Percentiles rank a stretch among this genome's conserved stretches.
phyloP scores from a whole-genome alignment of 2,888 invertebrate species.

The Zeuzera pyrina region DNA sequence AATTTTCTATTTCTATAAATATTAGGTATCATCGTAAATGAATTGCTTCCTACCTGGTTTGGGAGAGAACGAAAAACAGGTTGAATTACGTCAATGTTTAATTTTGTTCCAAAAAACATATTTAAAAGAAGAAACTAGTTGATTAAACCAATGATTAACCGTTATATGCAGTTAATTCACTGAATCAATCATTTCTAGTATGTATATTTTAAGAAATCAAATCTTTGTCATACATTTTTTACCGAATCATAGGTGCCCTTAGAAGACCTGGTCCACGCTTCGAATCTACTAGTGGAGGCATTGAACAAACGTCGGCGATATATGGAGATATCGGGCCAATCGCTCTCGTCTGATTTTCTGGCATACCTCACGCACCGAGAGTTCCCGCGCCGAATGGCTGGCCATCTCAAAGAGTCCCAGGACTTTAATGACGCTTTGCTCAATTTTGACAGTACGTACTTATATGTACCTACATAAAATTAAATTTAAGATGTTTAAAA shows the following conservation, averaged over 20 bases:
- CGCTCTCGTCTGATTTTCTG: constrained; percentile 83
- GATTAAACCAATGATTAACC: no score
- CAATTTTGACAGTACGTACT: constrained; percentile 80
- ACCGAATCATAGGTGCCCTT: constrained; percentile 96
- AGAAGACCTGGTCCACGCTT: constrained; percentile 91
- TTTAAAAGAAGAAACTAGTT: no score
- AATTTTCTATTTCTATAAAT: no score
- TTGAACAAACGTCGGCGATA: constrained; percentile 88
- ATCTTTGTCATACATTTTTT: no score
- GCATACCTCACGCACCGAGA: constrained; percentile 74
- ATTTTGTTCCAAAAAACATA: no score
- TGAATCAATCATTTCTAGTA: no score
- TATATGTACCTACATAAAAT: background rate
- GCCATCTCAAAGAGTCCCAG: no score
- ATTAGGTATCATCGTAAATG: no score
- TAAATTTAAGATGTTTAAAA: background rate
- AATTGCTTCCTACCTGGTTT: no score
- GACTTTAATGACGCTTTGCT: constrained; percentile 69
- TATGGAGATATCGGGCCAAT: constrained; percentile 89
- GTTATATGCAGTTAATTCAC: no score
- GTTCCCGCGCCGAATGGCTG: no score
- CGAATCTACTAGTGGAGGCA: constrained; percentile 86
- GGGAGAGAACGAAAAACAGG: background rate
- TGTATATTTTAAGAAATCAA: no score
- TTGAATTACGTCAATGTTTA: constrained; percentile 9